Evolutionary conservation across 2,888 invertebrate genomes (phyloP), one percentile per base, ranked within the genome.

Genomic region (Erannis defoliaria): DNA sequence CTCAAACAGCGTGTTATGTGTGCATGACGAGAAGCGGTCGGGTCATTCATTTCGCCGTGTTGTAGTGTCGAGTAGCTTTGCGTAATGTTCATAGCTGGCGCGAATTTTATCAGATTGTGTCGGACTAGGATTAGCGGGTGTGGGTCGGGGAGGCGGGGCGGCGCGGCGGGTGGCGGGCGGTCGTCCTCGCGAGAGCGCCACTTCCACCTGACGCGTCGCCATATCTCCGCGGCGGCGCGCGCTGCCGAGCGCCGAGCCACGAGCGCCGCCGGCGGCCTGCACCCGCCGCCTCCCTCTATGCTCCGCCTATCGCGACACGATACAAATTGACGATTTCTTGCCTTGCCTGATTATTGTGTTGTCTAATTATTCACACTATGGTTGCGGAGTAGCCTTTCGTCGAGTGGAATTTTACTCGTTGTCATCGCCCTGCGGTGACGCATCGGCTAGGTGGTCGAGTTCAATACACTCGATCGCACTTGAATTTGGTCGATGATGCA

Each of bases 161-260:
- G 81, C 74, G 78, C 75, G 77, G 75, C 78, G 78, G 82, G 80
- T 40, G 81, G 82, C 78, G 80, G 81, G 78, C 85, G 84, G 80
- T 83, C 84, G 88, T 88, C 88, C 86, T 86, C 85, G 67, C 59
- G 55, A 81, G 84, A 77, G 87, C 88, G 89, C 88, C 88, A 86
- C 88, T 89, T 90, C 89, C 92, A 93, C 93, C 92, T 93, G 93
- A 92, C 92, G 92, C 90, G 91, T 88, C 88, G 90, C 89, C 88
- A 88, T 88, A 90, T 89, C 89, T 89, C 89, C 82, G 88, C 81
- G 87, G 82, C 83, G 86, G 88, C 83, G 84, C 84, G 82, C 89
- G 88, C 89, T 84, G 85, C 85, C 78, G 48, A 33, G 31, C 84
- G 85, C 85, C 77, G 48, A 33, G 18, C 48, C 48, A 33, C 48